phyloP scores from a whole-genome alignment of 2,797 vertebrate genomes.

The Liparis tanakae region DNA sequence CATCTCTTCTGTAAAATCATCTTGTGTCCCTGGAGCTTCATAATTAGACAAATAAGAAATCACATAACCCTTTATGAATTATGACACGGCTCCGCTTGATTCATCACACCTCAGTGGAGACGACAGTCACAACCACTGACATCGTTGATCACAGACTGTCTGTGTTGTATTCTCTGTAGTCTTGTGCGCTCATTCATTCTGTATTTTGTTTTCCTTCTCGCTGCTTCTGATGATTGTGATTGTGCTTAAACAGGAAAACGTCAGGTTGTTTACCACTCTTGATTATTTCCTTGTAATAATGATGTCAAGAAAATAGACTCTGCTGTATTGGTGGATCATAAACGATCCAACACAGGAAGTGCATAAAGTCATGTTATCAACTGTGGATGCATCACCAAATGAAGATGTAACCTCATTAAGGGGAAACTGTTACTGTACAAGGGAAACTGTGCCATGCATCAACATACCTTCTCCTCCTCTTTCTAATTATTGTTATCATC shows the following conservation, averaged over 20 bases:
- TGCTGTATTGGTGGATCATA: conserved; percentile 15
- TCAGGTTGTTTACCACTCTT: conserved; percentile 65
- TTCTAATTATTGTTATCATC: not conserved
- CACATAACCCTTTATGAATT: not conserved
- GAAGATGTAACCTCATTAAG: conserved; percentile 12
- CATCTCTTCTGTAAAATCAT: not conserved
- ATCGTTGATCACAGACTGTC: not conserved
- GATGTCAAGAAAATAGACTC: conserved; percentile 43
- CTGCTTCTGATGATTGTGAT: conserved; percentile 34
- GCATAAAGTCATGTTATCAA: conserved; percentile 7
- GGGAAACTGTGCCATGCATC: not conserved
- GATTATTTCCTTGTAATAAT: conserved; percentile 78
- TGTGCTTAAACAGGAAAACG: conserved; percentile 59
- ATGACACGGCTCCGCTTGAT: too few relatives aligned
- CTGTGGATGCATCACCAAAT: conserved; percentile 12
- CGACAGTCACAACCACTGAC: not conserved
- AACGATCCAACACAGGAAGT: conserved; percentile 68
- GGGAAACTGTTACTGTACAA: not conserved
- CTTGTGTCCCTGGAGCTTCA: not conserved
- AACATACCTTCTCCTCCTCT: not conserved
- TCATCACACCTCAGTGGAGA: not conserved
- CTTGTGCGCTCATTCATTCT: not conserved
- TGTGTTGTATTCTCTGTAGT: not conserved
- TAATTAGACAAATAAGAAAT: not conserved
- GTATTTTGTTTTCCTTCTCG: conserved; percentile 11